Conservation (phyloP, 2,797 vertebrate species). For the Siniperca undulata region DNA sequence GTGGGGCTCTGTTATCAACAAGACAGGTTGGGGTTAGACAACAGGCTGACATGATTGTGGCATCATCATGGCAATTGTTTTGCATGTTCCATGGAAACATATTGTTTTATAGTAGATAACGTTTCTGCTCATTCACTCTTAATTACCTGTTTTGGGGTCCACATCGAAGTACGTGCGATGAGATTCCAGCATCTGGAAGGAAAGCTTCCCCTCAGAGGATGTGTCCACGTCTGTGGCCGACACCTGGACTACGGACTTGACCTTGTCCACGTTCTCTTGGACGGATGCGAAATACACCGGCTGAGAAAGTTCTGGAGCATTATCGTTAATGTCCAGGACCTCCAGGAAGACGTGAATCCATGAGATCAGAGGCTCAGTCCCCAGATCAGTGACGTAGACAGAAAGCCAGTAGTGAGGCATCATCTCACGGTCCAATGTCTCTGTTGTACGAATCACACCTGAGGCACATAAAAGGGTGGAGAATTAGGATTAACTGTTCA, state of each 20-base stretch:
- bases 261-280: slow-evolving; percentile 88
- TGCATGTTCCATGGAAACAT: background rate
- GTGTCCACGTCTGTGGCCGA: slow-evolving; percentile 90
- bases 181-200: slow-evolving; percentile 90
- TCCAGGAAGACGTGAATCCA: slow-evolving; percentile 94
- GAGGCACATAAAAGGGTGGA: background rate
- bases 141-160: slow-evolving; percentile 90
- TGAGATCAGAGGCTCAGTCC: slow-evolving; percentile 89
- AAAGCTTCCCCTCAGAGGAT: slow-evolving; percentile 90
- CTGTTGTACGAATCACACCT: slow-evolving; percentile 91
- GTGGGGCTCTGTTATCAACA: background rate
- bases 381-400: slow-evolving; percentile 90
- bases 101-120: background rate
- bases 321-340: slow-evolving; percentile 94
- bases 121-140: background rate
- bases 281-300: slow-evolving; percentile 92
- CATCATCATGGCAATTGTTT: background rate
- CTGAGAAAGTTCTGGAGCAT: slow-evolving; percentile 91
- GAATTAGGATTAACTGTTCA: background rate
- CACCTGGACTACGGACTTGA: slow-evolving; percentile 88
- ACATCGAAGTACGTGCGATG: slow-evolving; percentile 88
- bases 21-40: background rate
- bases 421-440: slow-evolving; percentile 89
- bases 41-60: background rate
- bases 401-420: slow-evolving; percentile 93